Evolutionary conservation across 2,797 vertebrate species (phyloP).

Genomic region (Scarus forsteni): DNA sequence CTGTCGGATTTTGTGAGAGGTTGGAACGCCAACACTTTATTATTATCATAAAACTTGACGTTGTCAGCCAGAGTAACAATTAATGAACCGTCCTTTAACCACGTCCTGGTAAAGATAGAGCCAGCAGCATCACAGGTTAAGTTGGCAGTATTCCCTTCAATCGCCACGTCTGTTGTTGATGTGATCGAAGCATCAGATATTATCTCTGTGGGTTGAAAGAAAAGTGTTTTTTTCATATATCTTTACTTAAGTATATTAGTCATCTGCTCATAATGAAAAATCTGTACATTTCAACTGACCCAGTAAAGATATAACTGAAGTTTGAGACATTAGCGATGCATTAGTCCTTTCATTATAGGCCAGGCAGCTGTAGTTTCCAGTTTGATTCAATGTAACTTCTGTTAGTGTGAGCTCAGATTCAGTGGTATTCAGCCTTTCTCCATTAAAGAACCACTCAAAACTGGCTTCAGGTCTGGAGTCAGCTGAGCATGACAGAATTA

Average conservation of each 20-base stretch:
- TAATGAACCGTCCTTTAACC: constrained; percentile 57
- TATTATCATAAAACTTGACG: constrained; percentile 26
- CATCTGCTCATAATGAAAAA: not conserved
- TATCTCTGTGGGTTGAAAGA: constrained; percentile 46
- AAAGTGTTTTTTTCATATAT: not conserved
- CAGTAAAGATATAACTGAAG: constrained; percentile 28
- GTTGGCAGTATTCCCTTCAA: constrained; percentile 30
- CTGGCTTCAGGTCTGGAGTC: constrained; percentile 52
- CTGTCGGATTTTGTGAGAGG: constrained; percentile 51
- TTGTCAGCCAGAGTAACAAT: constrained; percentile 34
- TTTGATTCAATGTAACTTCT: constrained; percentile 44
- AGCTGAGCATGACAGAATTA: constrained; percentile 59
- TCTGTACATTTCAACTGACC: constrained; percentile 45
- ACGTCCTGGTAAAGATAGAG: constrained; percentile 43
- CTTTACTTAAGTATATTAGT: not conserved
- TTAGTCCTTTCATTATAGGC: constrained; percentile 61
- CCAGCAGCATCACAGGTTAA: constrained; percentile 64
- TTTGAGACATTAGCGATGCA: constrained; percentile 40
- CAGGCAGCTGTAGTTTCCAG: constrained; percentile 72
- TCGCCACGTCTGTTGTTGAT: constrained; percentile 4
- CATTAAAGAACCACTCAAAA: constrained; percentile 63
- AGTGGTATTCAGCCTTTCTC: not conserved
- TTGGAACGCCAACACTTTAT: constrained; percentile 56
- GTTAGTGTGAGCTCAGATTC: constrained; percentile 49
- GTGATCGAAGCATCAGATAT: constrained; percentile 35